A percentile compares a stretch with the other conserved stretches of the same genome.
phyloP scores from a whole-genome alignment of 2,797 vertebrate genomes.

The Chrysocyon brachyurus region DNA sequence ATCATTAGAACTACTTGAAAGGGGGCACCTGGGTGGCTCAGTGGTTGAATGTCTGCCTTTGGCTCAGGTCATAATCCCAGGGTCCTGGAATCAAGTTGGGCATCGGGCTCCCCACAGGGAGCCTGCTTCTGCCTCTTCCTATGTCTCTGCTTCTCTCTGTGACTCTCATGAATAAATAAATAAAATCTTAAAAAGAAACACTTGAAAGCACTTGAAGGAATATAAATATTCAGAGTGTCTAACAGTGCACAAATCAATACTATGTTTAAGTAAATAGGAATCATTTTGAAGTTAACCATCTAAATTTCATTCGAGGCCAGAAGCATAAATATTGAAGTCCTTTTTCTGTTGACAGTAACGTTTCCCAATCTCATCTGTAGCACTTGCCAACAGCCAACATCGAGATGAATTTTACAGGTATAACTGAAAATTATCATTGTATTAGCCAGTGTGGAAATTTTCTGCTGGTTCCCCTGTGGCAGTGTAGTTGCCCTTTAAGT shows the following conservation, averaged over 20 bases:
- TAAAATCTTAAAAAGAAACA: not conserved
- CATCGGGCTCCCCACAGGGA: too few relatives aligned
- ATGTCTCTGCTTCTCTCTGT: too few relatives aligned
- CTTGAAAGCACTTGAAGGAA: conserved; percentile 39
- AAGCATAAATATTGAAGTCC: conserved; percentile 65
- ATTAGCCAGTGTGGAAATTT: conserved; percentile 54
- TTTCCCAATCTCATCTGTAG: conserved; percentile 29
- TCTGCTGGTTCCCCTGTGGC: not conserved
- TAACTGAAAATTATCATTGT: conserved; percentile 23
- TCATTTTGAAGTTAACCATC: conserved; percentile 56
- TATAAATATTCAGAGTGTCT: conserved; percentile 45
- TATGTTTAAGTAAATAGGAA: conserved; percentile 62
- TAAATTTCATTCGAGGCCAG: conserved; percentile 72
- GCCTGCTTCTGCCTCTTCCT: too few relatives aligned
- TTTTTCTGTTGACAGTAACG: conserved; percentile 63
- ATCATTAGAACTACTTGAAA: not conserved
- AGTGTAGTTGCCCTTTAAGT: not conserved
- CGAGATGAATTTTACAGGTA: conserved; percentile 35
- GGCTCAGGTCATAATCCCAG: too few relatives aligned
- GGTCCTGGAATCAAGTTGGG: too few relatives aligned
- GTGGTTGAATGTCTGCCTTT: too few relatives aligned
- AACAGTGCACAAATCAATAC: conserved; percentile 60
- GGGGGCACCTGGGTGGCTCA: too few relatives aligned
- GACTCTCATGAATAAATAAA: too few relatives aligned
- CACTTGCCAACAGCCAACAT: not conserved